These are phyloP conservation scores for Engystomops pustulosus DNA, from an alignment of 2,113 vertebrate species.

Conservation along the genomic window DNA sequence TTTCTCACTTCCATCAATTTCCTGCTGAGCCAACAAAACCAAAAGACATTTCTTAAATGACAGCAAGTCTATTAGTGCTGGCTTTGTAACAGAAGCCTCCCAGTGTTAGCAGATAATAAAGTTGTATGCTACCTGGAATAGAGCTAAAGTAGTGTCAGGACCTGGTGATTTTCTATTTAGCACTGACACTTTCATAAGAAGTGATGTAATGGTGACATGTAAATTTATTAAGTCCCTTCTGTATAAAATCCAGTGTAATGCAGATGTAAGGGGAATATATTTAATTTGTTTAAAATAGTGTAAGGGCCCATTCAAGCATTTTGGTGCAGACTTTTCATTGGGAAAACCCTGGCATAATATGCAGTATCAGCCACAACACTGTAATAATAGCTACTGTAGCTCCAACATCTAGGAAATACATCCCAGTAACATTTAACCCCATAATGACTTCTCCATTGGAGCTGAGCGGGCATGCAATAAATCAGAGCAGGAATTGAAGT, in stretches of 20 bases:
- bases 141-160: constrained; percentile 68
- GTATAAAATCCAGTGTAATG: not conserved
- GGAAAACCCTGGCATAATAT: too few relatives aligned
- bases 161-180: constrained; percentile 67
- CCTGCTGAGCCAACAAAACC: constrained; percentile 61
- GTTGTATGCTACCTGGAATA: constrained; percentile 64
- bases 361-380: too few relatives aligned
- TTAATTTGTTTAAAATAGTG: too few relatives aligned
- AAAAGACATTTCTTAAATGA: constrained; percentile 62
- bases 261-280: not conserved
- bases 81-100: constrained; percentile 64
- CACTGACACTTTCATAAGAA: constrained; percentile 61
- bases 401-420: too few relatives aligned
- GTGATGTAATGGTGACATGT: constrained; percentile 50
- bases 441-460: too few relatives aligned
- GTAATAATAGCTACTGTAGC: too few relatives aligned
- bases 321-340: too few relatives aligned
- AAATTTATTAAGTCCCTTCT: constrained; percentile 64
- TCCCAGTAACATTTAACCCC: too few relatives aligned
- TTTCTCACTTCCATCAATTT: constrained; percentile 63
- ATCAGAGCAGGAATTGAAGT: too few relatives aligned
- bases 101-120: constrained; percentile 67
- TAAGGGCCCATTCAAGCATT: too few relatives aligned
- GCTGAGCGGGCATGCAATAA: too few relatives aligned
- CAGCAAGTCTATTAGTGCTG: constrained; percentile 57